These are phyloP conservation scores for Botrylloides violaceus DNA, from an alignment of 23 tunicate species.

Conservation along the genomic window DNA sequence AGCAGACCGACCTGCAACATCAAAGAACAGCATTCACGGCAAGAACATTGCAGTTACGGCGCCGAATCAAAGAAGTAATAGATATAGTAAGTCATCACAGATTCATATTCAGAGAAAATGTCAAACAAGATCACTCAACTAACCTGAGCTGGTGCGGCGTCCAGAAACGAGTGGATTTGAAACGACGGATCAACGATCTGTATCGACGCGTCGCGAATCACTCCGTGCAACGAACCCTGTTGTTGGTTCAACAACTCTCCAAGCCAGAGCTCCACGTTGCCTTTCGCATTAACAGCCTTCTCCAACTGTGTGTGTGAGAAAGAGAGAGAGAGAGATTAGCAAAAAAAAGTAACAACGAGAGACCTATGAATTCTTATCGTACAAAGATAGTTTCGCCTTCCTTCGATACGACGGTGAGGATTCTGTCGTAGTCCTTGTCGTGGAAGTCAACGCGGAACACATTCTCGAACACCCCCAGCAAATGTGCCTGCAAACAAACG, in stretches of 20 bases:
- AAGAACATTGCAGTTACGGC: no score
- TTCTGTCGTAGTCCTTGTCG: conserved; percentile 95
- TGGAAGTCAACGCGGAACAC: conserved; percentile 82
- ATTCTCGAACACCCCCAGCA: conserved; percentile 96
- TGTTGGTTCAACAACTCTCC: conserved; percentile 79
- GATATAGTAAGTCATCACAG: no score
- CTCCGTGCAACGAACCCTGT: conserved; percentile 83
- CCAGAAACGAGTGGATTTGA: conserved; percentile 67
- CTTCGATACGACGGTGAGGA: conserved; percentile 74
- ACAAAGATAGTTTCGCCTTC: conserved; percentile 95
- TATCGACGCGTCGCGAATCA: conserved; percentile 73
- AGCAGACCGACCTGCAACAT: conserved; percentile 85
- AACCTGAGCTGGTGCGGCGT: conserved; percentile 94
- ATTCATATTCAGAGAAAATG: no score
- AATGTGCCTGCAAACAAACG: conserved; percentile 55
- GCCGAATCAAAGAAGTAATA: no score
- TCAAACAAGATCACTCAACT: background rate
- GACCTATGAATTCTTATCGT: no score
- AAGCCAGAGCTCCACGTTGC: conserved; percentile 94
- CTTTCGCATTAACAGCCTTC: conserved; percentile 87
- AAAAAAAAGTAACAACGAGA: background rate
- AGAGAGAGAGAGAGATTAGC: background rate
- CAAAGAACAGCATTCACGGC: no score
- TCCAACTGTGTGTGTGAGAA: conserved; percentile 39
- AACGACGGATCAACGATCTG: conserved; percentile 73